Conservation (phyloP, 2,888 invertebrate species). For the Cabera pusaria region DNA sequence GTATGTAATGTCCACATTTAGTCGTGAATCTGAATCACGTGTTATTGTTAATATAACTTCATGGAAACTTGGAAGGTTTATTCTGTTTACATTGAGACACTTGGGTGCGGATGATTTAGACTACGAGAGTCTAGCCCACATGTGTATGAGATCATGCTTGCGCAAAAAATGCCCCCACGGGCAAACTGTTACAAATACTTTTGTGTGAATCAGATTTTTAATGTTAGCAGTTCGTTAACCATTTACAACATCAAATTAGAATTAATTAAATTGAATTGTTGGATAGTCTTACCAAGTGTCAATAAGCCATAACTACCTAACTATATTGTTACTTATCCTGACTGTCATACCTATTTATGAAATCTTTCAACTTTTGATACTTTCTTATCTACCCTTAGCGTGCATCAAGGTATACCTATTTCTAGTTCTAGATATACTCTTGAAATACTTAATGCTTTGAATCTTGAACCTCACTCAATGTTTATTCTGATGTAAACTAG, state of each 20-base stretch:
- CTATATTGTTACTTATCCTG: no score
- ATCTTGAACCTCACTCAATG: conserved; percentile 10
- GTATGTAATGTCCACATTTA: neutral
- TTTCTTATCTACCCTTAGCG: no score
- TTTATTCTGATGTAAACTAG: conserved; percentile 15
- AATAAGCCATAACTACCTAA: no score
- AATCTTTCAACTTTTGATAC: no score
- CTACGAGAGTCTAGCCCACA: conserved; percentile 41
- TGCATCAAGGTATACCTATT: no score
- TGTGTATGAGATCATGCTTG: conserved; percentile 51
- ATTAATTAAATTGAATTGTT: no score
- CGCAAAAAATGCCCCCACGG: conserved; percentile 39
- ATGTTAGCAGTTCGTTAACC: conserved; percentile 7
- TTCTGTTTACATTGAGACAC: conserved; percentile 31
- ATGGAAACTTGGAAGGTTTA: conserved; percentile 9
- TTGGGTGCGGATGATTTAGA: conserved; percentile 18
- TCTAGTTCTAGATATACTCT: neutral
- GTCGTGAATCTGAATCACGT: conserved; percentile 9
- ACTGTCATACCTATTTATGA: no score
- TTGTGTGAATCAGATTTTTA: conserved; percentile 12
- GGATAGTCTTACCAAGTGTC: no score
- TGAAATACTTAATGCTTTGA: conserved; percentile 1
- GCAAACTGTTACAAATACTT: conserved; percentile 15
- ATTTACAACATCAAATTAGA: no score
- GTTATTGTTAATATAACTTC: conserved; percentile 3